phyloP scores from a whole-genome alignment of 2,888 invertebrate genomes.

The Drosophila helvetica region DNA sequence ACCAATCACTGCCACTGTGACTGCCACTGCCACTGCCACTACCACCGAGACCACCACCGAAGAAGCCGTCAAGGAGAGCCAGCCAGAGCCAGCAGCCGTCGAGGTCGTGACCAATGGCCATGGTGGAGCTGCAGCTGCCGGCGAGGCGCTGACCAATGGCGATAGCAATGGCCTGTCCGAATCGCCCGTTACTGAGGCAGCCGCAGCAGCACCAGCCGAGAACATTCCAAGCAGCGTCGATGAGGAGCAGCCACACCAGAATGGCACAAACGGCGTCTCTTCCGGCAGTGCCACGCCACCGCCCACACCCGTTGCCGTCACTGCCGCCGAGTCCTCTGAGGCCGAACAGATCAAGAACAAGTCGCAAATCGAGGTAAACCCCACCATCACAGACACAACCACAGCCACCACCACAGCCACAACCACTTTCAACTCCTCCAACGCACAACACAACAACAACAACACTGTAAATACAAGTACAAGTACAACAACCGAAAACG shows the following conservation, averaged over 20 bases:
- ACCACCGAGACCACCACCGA: constrained; percentile 43
- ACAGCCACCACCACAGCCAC: constrained; percentile 32
- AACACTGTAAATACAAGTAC: constrained; percentile 74
- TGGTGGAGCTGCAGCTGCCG: constrained; percentile 40
- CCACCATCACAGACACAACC: constrained; percentile 55
- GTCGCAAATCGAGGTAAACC: constrained; percentile 82
- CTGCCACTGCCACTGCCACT: constrained; percentile 41
- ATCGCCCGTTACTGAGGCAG: constrained; percentile 62
- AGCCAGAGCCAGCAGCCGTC: constrained; percentile 44
- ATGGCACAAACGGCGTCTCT: constrained; percentile 70
- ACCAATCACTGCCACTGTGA: constrained; percentile 42
- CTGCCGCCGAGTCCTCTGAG: constrained; percentile 48
- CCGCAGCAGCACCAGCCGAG: constrained; percentile 50
- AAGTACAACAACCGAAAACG: constrained; percentile 58
- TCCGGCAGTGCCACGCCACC: constrained; percentile 66
- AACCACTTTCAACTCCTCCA: constrained; percentile 15
- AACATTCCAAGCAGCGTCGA: constrained; percentile 60
- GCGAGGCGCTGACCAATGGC: constrained; percentile 61
- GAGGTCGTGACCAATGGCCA: constrained; percentile 73
- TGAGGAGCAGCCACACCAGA: constrained; percentile 73
- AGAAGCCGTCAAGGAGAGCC: constrained; percentile 56
- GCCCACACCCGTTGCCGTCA: constrained; percentile 71
- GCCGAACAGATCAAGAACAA: constrained; percentile 73
- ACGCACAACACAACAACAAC: constrained; percentile 46
- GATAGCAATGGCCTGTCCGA: constrained; percentile 79